phyloP scores from a whole-genome alignment of 2,797 vertebrate species.

The Eulemur albifrons region DNA sequence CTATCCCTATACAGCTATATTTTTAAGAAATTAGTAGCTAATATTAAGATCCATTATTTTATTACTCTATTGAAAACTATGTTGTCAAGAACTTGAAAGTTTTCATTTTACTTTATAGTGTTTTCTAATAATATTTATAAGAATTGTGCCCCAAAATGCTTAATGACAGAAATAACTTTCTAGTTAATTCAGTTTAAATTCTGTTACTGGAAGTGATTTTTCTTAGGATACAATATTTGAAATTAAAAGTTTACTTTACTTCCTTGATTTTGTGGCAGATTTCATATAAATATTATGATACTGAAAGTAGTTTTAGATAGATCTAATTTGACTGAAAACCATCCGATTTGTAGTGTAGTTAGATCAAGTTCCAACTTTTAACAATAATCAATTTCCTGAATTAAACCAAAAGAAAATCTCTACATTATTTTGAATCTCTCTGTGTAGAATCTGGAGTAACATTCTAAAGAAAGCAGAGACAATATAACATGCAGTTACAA shows the following conservation, averaged over 20 bases:
- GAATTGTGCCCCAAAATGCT: neutral
- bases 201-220: neutral
- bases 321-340: neutral
- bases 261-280: neutral
- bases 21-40: neutral
- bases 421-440: neutral
- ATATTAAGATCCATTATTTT: neutral
- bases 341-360: neutral
- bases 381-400: neutral
- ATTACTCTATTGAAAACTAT: slow-evolving; percentile 24
- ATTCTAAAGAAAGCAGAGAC: neutral
- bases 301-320: neutral
- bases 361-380: neutral
- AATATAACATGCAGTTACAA: neutral
- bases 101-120: neutral
- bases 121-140: neutral
- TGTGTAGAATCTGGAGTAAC: neutral
- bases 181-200: neutral
- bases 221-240: neutral
- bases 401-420: neutral
- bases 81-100: neutral
- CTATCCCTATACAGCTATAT: neutral
- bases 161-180: slow-evolving; percentile 1
- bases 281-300: neutral
- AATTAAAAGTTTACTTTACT: neutral